Base-by-base conservation (phyloP, 2,888 invertebrate species). In the Dromius quadrimaculatus region DNA sequence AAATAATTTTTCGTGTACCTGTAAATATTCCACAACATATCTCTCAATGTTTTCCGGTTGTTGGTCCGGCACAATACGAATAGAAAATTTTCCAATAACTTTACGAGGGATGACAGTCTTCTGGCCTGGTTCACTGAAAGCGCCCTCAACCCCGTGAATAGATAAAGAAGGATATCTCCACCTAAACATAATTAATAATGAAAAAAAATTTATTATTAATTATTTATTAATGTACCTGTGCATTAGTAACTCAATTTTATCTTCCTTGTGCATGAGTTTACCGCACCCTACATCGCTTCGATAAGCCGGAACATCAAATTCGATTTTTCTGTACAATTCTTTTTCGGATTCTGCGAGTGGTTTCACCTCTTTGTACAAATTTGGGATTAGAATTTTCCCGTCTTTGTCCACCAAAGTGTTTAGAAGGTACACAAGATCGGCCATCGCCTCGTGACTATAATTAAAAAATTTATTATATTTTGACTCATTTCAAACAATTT, bases 61-160 rank as follows among this genome's bases (percentile, higher is more conserved):
- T 86, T 97, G 97, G 81, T 98, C 86, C 0, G 98, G 98, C n/a
- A 99, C 98, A 76, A 97, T 89, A 64, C 99, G 89, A 74, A 99
- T 91, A 0, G 98, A 98, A 84, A 99, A 99, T 83, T 99, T 99
- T 17, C 98, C 98, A 77, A 90, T 91, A 0, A 98, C 97, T 83
- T 95, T 94, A 47, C 91, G 88, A 0, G 95, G 95, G 77, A 96
- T 98, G 0, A 98, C 97, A 65, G 98, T 98, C 82, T 98, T 98
- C 15, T 92, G 91, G 9, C 98, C 98, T 0, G 93, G 87, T 74
- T 94, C 97, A 81, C 91, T 92, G 79, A 97, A 97, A 3, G 98
- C 98, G 23, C 90, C 97, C 85, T 98, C 96, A 78, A 98, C 94
- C 38, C 97, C 98, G 81, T 99, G 98, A 54, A 98, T 85, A 0